A percentile compares a stretch with the other conserved stretches of the same genome.
Conservation (phyloP, 2,113 vertebrate species). For the Coptodon bakossiorum region DNA sequence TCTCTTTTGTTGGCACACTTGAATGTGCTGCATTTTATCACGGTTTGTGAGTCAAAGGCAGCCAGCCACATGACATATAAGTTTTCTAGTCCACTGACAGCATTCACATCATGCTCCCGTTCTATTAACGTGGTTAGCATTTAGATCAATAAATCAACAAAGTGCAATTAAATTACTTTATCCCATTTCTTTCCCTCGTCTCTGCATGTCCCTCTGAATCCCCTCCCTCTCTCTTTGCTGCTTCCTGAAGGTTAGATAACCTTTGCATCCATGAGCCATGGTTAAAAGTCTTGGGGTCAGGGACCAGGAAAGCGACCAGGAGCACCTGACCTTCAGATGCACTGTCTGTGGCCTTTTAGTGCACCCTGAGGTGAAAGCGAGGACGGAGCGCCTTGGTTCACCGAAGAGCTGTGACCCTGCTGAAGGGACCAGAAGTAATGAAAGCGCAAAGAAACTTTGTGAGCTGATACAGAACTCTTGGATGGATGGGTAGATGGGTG, state of each 20-base stretch:
- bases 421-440: constrained; percentile 7
- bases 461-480: background rate
- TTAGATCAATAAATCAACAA: background rate
- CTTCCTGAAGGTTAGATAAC: constrained; percentile 83
- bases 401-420: constrained; percentile 14
- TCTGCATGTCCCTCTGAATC: background rate
- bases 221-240: constrained; percentile 13
- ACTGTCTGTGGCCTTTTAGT: constrained; percentile 32
- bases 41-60: background rate
- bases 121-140: background rate
- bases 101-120: background rate
- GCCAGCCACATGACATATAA: background rate
- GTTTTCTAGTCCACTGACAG: background rate
- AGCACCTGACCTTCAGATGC: constrained; percentile 43
- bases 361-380: constrained; percentile 28
- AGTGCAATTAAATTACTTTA: constrained; percentile 10
- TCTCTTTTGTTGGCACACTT: background rate
- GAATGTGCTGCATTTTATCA: background rate
- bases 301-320: constrained; percentile 4
- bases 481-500: background rate
- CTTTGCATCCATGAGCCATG: constrained; percentile 55
- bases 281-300: constrained; percentile 49
- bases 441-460: background rate
- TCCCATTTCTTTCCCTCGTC: background rate
- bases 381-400: constrained; percentile 17